These are phyloP conservation scores for Bovichtus variegatus DNA, from an alignment of 2,797 vertebrate species.

Conservation along the genomic window DNA sequence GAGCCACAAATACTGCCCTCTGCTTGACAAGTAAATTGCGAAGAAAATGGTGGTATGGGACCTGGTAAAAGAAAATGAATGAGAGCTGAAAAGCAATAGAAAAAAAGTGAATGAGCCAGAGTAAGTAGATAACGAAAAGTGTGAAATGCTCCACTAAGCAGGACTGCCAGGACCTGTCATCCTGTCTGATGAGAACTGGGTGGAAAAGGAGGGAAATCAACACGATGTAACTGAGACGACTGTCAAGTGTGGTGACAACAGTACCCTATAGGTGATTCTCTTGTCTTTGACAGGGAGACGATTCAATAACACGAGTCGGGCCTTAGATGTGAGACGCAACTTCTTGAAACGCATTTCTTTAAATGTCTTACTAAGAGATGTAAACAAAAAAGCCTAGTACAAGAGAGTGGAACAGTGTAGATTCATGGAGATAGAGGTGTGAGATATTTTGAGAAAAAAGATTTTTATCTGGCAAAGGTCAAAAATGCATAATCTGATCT, in stretches of 20 bases:
- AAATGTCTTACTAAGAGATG: neutral
- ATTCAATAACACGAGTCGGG: conserved; percentile 33
- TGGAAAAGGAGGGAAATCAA: conserved; percentile 68
- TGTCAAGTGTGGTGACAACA: conserved; percentile 56
- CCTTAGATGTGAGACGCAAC: neutral
- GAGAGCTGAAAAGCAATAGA: conserved; percentile 64
- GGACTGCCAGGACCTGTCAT: conserved; percentile 54
- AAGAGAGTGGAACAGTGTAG: neutral
- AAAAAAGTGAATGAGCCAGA: conserved; percentile 50
- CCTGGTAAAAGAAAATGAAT: conserved; percentile 67
- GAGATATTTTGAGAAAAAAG: neutral
- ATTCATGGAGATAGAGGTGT: neutral
- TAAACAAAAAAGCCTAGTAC: neutral
- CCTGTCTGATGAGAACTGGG: conserved; percentile 57
- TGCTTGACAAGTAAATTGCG: conserved; percentile 82
- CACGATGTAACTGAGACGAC: conserved; percentile 76
- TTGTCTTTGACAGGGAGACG: conserved; percentile 11
- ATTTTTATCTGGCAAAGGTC: neutral
- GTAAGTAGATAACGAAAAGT: conserved; percentile 61
- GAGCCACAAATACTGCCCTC: conserved; percentile 38
- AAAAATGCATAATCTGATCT: neutral
- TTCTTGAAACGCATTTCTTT: neutral
- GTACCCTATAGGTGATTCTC: conserved; percentile 14
- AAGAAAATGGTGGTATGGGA: conserved; percentile 55
- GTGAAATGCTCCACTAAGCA: conserved; percentile 68